Evolutionary conservation across 2,888 invertebrate species (phyloP).

Genomic region (Autographa pulchrina): DNA sequence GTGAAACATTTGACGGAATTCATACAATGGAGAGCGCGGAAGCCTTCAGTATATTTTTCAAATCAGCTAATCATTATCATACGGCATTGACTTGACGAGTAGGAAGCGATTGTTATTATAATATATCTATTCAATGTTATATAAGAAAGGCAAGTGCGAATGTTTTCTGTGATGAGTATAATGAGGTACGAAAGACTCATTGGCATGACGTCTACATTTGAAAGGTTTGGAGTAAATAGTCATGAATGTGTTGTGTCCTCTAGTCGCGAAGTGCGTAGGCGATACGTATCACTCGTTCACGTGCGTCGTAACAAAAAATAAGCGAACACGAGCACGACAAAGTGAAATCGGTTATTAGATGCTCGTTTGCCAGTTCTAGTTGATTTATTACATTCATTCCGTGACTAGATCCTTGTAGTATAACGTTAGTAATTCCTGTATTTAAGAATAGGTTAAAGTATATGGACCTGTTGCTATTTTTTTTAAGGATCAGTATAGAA

Average conservation of each 20-base stretch:
- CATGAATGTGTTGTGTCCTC: slow-evolving; percentile 10
- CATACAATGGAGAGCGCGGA: slow-evolving; percentile 61
- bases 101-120: slow-evolving; percentile 61
- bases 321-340: slow-evolving; percentile 30
- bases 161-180: slow-evolving; percentile 12
- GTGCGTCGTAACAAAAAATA: slow-evolving; percentile 45
- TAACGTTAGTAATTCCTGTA: not conserved
- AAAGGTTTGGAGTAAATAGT: slow-evolving; percentile 1
- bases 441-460: not conserved
- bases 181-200: not conserved
- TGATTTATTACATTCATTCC: slow-evolving; percentile 10
- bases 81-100: slow-evolving; percentile 65
- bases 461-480: not conserved
- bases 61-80: slow-evolving; percentile 64
- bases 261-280: slow-evolving; percentile 46
- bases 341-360: slow-evolving; percentile 52
- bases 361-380: slow-evolving; percentile 29
- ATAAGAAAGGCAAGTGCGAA: slow-evolving; percentile 35
- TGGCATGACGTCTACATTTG: slow-evolving; percentile 2
- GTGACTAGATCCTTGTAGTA: not conserved
- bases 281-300: slow-evolving; percentile 52
- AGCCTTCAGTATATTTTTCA: slow-evolving; percentile 65
- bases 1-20: slow-evolving; percentile 62
- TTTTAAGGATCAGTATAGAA: not conserved
- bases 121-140: slow-evolving; percentile 49